phyloP scores from a whole-genome alignment of 2,113 vertebrate genomes.

The Podiceps cristatus region DNA sequence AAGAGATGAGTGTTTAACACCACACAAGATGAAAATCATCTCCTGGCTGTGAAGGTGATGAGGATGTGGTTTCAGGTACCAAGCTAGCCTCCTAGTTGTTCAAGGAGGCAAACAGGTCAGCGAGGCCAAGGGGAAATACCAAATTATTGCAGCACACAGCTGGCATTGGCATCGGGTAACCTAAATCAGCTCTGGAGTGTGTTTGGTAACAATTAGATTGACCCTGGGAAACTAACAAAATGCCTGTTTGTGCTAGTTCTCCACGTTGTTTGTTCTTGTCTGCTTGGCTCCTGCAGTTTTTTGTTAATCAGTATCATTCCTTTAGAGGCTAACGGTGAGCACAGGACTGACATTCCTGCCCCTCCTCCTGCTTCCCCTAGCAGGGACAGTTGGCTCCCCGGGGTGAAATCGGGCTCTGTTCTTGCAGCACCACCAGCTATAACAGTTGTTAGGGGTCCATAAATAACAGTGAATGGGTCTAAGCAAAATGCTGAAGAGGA shows the following conservation, averaged over 20 bases:
- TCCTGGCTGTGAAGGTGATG: not conserved
- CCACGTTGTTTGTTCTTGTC: not conserved
- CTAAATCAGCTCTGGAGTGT: not conserved
- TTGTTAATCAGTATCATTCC: not conserved
- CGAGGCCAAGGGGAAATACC: not conserved
- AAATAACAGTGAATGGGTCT: slow-evolving; percentile 6
- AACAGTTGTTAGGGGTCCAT: slow-evolving; percentile 21
- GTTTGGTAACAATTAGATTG: not conserved
- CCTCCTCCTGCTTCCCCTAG: not conserved
- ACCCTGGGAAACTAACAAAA: not conserved
- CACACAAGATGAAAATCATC: not conserved
- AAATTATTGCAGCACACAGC: no score
- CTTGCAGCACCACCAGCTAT: not conserved
- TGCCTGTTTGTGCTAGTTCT: not conserved
- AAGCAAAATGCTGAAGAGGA: not conserved
- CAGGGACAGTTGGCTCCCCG: not conserved
- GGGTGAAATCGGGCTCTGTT: not conserved
- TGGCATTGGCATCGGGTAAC: not conserved
- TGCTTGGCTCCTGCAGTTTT: not conserved
- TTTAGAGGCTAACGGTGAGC: not conserved
- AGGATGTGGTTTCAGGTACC: not conserved
- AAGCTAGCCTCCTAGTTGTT: not conserved
- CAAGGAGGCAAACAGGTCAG: not conserved
- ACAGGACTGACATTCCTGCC: not conserved
- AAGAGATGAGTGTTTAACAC: not conserved